phyloP scores from a whole-genome alignment of 1,140 invertebrate species.

The Sitophilus oryzae region DNA sequence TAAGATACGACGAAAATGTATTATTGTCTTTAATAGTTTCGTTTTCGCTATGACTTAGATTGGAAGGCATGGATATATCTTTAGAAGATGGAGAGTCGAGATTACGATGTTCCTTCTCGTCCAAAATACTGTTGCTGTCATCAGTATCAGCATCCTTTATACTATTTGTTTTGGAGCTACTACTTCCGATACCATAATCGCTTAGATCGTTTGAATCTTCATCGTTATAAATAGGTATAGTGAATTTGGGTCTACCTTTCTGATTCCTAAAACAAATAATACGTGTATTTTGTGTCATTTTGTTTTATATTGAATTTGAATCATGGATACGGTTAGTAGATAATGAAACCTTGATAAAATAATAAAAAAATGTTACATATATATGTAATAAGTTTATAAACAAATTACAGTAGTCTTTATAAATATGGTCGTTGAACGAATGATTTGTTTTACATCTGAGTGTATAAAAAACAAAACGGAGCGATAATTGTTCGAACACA shows the following conservation, averaged over 20 bases:
- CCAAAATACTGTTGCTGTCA: conserved; percentile 41
- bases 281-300: neutral
- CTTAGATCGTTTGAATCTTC: conserved; percentile 77
- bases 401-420: no score
- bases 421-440: no score
- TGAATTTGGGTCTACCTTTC: conserved; percentile 49
- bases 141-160: conserved; percentile 46
- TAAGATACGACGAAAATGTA: neutral
- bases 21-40: conserved; percentile 23
- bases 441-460: neutral
- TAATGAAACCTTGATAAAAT: neutral
- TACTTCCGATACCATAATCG: conserved; percentile 73
- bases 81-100: conserved; percentile 30
- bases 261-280: conserved; percentile 34
- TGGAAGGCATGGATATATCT: conserved; percentile 30
- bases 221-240: conserved; percentile 53
- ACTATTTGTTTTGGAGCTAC: conserved; percentile 66
- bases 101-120: conserved; percentile 35
- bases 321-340: no score
- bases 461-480: neutral
- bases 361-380: neutral
- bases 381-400: no score
- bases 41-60: conserved; percentile 39
- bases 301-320: no score
- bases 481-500: neutral